phyloP scores from a whole-genome alignment of 2,113 vertebrate genomes.

The Anseranas semipalmata region DNA sequence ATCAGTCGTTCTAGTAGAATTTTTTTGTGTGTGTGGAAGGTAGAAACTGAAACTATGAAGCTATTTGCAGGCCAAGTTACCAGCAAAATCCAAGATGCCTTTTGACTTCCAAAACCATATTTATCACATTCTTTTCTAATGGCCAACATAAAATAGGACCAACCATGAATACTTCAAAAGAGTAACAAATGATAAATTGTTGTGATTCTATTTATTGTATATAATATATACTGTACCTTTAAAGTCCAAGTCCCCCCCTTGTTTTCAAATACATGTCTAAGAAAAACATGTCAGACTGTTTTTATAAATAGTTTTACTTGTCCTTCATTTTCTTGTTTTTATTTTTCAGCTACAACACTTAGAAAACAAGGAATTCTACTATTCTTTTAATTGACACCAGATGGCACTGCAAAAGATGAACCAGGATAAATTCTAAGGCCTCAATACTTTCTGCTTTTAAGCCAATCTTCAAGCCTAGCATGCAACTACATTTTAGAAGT shows the following conservation, averaged over 20 bases:
- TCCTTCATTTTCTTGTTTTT: background rate
- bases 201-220: background rate
- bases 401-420: slow-evolving; percentile 32
- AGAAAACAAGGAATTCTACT: background rate
- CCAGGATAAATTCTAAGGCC: background rate
- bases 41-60: background rate
- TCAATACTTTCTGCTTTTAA: background rate
- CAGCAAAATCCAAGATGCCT: background rate
- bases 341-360: background rate
- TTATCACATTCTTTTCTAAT: background rate
- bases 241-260: background rate
- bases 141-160: background rate
- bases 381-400: slow-evolving; percentile 31
- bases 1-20: background rate
- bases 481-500: background rate
- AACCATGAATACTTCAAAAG: background rate
- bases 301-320: background rate
- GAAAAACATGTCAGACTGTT: background rate
- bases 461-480: background rate
- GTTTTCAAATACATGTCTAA: background rate
- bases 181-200: background rate
- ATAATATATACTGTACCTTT: background rate
- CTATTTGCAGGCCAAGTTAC: background rate
- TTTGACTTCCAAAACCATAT: background rate
- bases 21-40: background rate